These are phyloP conservation scores for Pentamera pediparva DNA, from an alignment of 53 echinoderm and acorn worm species.

Conservation along the genomic window DNA sequence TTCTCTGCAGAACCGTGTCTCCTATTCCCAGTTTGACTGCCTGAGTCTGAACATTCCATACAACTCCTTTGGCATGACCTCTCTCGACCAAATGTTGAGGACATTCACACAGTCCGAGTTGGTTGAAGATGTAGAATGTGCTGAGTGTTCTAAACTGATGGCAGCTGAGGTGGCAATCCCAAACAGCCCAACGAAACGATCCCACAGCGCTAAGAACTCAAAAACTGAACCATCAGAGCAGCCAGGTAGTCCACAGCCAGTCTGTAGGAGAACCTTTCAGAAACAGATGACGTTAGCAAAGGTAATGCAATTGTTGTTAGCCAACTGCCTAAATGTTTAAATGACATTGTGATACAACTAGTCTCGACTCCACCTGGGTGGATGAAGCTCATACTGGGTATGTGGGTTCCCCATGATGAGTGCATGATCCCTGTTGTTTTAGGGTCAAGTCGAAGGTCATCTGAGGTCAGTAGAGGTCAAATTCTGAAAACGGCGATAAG, in stretches of 20 bases:
- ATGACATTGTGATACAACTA: not conserved
- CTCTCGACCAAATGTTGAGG: slow-evolving; percentile 61
- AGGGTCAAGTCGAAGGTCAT: no score
- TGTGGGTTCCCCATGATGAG: no score
- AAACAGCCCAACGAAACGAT: not conserved
- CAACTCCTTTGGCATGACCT: slow-evolving; percentile 52
- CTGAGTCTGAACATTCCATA: slow-evolving; percentile 71
- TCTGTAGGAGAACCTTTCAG: slow-evolving; percentile 47
- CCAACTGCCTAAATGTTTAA: not conserved
- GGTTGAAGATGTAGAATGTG: slow-evolving; percentile 84
- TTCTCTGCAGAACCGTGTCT: slow-evolving; percentile 72
- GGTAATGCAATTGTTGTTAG: slow-evolving; percentile 27
- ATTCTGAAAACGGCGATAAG: no score
- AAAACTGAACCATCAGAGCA: not conserved
- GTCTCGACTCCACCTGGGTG: no score
- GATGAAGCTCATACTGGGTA: no score
- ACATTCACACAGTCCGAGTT: slow-evolving; percentile 70
- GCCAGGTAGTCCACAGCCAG: not conserved
- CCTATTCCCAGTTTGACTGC: slow-evolving; percentile 85
- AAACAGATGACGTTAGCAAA: slow-evolving; percentile 94
- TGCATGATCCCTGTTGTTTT: no score
- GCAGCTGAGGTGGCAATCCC: slow-evolving; percentile 7
- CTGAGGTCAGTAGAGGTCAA: no score
- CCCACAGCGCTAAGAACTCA: not conserved
- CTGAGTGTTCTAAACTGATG: slow-evolving; percentile 58